These are phyloP conservation scores for Mobula hypostoma DNA, from an alignment of 2,113 vertebrate species.

Conservation along the genomic window DNA sequence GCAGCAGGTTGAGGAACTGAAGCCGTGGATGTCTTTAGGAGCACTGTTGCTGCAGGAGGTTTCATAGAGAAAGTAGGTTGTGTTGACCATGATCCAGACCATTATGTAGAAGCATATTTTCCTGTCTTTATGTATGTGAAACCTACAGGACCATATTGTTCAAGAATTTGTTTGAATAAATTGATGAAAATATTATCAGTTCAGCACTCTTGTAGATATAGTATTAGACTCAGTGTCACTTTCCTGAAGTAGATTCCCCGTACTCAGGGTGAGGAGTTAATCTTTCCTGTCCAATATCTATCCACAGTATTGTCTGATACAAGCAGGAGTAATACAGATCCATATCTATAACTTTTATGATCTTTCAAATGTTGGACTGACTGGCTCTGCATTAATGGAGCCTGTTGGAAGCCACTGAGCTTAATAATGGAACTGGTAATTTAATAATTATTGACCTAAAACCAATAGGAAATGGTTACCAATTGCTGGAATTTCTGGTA, in stretches of 20 bases:
- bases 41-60: too few species aligned
- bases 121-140: too few species aligned
- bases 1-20: too few species aligned
- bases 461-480: too few species aligned
- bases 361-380: not conserved
- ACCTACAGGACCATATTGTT: not conserved
- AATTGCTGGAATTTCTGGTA: too few species aligned
- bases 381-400: not conserved
- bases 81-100: too few species aligned
- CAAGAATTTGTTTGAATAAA: not conserved
- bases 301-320: not conserved
- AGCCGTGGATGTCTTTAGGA: too few species aligned
- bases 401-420: not conserved
- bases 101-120: too few species aligned
- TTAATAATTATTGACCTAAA: not conserved
- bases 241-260: not conserved
- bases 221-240: not conserved
- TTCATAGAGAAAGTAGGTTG: too few species aligned
- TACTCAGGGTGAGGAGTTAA: not conserved
- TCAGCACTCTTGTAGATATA: not conserved
- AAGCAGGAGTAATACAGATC: not conserved
- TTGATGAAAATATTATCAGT: not conserved
- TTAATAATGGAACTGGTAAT: not conserved
- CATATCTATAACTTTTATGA: not conserved
- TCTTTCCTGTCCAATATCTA: not conserved